Base-by-base conservation (phyloP, 2,888 invertebrate species). In the Danaus chrysippus region DNA sequence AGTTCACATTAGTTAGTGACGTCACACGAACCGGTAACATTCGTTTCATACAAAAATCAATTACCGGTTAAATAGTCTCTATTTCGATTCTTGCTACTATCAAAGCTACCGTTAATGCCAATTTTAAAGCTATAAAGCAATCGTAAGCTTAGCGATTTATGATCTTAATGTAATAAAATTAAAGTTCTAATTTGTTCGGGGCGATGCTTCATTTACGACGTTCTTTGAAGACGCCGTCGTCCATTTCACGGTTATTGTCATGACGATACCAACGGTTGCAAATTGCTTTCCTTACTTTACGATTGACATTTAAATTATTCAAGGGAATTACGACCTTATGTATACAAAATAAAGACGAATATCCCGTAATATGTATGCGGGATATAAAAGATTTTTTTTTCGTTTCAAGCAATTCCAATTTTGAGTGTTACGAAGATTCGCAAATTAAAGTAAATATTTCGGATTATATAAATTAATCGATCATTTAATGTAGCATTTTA, bases 191-290 rank as follows among this genome's bases (percentile, higher is more conserved):
- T 88, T 86, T 87, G 84, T 84, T 79, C 78, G 81, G 68, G 77
- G 82, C 83, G 78, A 83, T 84, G 79, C 72, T 75, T 64, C 71
- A 86, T 87, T 89, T 87, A 79, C 77, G 80, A 79, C 73, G 78
- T 82, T 77, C 78, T 78, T 79, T 75, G 71, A 70, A 69, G 72
- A 64, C 76, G 81, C 75, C 77, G 75, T 79, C 73, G 75, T 78
- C 82, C 81, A 87, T 88, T 90, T 88, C 90, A 90, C 89, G 90
- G 83, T 80, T 84, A 80, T 84, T 83, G 82, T 83, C 70, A 69
- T 68, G 66, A 69, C 72, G 73, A 73, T 76, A 76, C 75, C 70
- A 71, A 75, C 74, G 71, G 79, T 81, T 82, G 86, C 86, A 87
- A 87, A 88, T 90, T 87, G 83, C 86, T 82, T 83, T 78, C 76